Evolutionary conservation across 37 sponge, comb jelly and placozoan species (phyloP), one percentile per base, ranked within the genome.

Genomic region (Eunapius fragilis): DNA sequence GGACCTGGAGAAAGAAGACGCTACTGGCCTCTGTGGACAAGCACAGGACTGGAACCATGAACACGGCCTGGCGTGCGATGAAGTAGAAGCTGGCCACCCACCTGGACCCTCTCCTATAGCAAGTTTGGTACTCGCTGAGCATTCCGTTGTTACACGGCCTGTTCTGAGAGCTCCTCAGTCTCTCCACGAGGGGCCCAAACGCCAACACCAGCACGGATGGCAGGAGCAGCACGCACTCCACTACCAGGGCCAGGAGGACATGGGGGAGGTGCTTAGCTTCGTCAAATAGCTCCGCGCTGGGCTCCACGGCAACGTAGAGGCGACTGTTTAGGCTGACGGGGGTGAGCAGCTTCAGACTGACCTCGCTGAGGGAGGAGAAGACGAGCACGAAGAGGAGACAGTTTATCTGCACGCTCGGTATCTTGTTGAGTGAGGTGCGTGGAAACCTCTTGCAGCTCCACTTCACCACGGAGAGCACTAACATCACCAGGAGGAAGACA

Each of bases 101-200:
- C 22, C 75, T 72, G 37, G 26, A 83, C 26, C 37, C 26, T 17
- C 69, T 41, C 13, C 71, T 70, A 31, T 83, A 83, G 72, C 83
- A 83, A 2, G 58, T 47, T 58, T 83, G 83, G 74, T 83, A 83
- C 24, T 83, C 83, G 41, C 72, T 71, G 27, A 83, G 74, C 0
- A 83, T n/a, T n/a, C n/a, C n/a, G n/a, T n/a, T n/a, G n/a, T n/a
- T n/a, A n/a, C n/a, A n/a, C 37, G 48, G 31, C 0, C 71, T 72
- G 13, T 30, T 14, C 25, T 31, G 7, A n/a, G 72, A 73, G 72
- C 41, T 34, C 38, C 37, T 71, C 25, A 72, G 36, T 25, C 58
- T 72, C 17, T 13, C n/a, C 41, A 83, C 50, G 2, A 72, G 37
- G 30, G 83, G 83, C 6, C 36, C 37, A 25, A 71, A 23, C 2